Conservation (phyloP, 2,797 vertebrate genomes). For the Coccyzus lansbergi region DNA sequence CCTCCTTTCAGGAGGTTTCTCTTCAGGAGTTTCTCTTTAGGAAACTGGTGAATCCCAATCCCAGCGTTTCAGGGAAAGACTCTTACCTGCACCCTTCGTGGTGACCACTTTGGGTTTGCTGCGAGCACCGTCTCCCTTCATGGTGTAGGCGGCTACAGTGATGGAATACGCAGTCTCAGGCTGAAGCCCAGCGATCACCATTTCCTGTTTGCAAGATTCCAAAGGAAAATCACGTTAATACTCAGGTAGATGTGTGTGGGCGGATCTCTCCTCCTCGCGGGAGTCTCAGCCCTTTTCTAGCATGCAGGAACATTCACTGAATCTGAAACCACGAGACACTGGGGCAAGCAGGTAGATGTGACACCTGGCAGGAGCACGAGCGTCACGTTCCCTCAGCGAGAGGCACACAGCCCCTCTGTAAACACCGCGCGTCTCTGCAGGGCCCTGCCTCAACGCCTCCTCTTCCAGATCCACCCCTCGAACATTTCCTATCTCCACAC, state of each 20-base stretch:
- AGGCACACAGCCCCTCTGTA: background rate
- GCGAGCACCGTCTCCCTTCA: slow-evolving; percentile 97
- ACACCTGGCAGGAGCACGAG: background rate
- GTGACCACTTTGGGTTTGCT: slow-evolving; percentile 94
- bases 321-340: background rate
- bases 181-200: slow-evolving; percentile 93
- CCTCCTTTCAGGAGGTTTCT: no score
- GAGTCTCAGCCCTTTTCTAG: background rate
- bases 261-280: background rate
- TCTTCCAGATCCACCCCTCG: background rate
- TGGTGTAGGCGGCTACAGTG: slow-evolving; percentile 97
- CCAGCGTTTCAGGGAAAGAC: fast-evolving
- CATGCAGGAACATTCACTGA: slow-evolving; percentile 7
- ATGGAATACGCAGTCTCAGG: slow-evolving; percentile 96
- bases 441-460: background rate
- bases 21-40: no score
- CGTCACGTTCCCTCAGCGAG: background rate
- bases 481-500: background rate
- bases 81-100: slow-evolving; percentile 94
- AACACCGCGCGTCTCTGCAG: background rate
- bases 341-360: background rate
- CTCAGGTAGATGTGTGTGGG: background rate
- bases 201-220: slow-evolving; percentile 82
- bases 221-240: background rate
- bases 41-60: background rate